Evolutionary conservation across 1,140 invertebrate genomes (phyloP), one percentile per base, ranked within the genome.

Genomic region (Drosophila ficusphila): DNA sequence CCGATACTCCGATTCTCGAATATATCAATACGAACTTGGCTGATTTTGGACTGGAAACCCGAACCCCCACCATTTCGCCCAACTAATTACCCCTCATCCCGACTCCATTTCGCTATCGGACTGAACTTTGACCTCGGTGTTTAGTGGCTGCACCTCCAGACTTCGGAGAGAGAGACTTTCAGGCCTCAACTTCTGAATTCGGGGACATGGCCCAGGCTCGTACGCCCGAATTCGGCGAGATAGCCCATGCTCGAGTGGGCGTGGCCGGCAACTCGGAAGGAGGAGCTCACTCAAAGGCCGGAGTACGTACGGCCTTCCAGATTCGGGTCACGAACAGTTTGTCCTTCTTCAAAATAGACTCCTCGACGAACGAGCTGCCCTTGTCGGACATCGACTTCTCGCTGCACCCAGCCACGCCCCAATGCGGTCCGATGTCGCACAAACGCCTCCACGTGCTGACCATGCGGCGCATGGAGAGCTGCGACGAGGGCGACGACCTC

Each of bases 341-440:
- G 31, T 90, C 89, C 14, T 88, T 90, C 23, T 90, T 83, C 25
- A 90, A 90, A 58, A 90, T 90, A 11, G 89, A 90, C 71, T 93
- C 93, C 2, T 92, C 93, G 11, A 94, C 93, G 42, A 94, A 94
- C 90, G 94, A 94, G 89, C 82, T 94, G 69, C 93, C 93, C 29
- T 86, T 94, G 56, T 94, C 93, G 46, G 93, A 93, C 69, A 93
- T 94, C 60, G 86, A 90, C 14, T 91, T 91, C 41, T 86, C 89
- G 0, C 12, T 74, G n/a, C 79, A 71, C n/a, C 79, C 86, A 1
- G 57, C 72, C 9, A 90, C 90, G 11, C 90, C 90, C 2, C 76
- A 90, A 7, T 48, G 64, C 9, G 49, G 46, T 34, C 25, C 34
- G 3, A 19, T 41, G 16, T n/a, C 33, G 0, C 71, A 74, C 34